phyloP scores from a whole-genome alignment of 2,888 invertebrate species.

The Beris chalybata region DNA sequence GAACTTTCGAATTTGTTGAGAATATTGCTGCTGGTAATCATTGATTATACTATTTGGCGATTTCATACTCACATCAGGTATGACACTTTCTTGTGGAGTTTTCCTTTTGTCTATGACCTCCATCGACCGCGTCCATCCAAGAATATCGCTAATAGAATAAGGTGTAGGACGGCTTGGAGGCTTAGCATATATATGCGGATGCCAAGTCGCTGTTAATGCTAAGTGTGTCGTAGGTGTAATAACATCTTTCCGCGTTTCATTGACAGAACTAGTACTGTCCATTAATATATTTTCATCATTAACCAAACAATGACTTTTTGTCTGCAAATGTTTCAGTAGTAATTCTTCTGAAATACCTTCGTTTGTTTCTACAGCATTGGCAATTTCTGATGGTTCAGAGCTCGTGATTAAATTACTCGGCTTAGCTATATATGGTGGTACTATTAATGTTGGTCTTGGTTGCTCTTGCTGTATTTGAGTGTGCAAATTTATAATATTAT shows the following conservation, averaged over 20 bases:
- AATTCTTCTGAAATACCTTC: too few relatives aligned
- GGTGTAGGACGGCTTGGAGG: slow-evolving; percentile 82
- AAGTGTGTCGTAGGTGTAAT: slow-evolving; percentile 15
- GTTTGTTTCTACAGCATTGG: neutral
- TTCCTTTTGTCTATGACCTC: slow-evolving; percentile 4
- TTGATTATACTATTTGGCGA: slow-evolving; percentile 53
- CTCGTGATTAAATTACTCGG: slow-evolving; percentile 27
- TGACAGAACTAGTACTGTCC: neutral
- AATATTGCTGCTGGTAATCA: slow-evolving; percentile 50
- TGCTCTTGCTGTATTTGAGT: neutral
- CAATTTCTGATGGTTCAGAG: slow-evolving; percentile 27
- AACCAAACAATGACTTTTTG: too few relatives aligned
- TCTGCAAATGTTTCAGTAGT: too few relatives aligned
- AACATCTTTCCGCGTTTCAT: slow-evolving; percentile 1
- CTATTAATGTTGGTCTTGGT: slow-evolving; percentile 28
- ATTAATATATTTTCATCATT: neutral
- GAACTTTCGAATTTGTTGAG: slow-evolving; percentile 45
- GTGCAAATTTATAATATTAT: neutral
- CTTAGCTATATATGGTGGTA: slow-evolving; percentile 11
- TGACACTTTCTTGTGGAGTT: slow-evolving; percentile 6
- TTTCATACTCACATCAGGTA: slow-evolving; percentile 40
- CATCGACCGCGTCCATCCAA: slow-evolving; percentile 62
- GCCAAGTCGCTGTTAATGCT: slow-evolving; percentile 64
- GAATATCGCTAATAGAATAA: slow-evolving; percentile 84
- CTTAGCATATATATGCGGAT: slow-evolving; percentile 85